These are phyloP conservation scores for Dione juno DNA, from an alignment of 2,888 invertebrate species.

Conservation along the genomic window DNA sequence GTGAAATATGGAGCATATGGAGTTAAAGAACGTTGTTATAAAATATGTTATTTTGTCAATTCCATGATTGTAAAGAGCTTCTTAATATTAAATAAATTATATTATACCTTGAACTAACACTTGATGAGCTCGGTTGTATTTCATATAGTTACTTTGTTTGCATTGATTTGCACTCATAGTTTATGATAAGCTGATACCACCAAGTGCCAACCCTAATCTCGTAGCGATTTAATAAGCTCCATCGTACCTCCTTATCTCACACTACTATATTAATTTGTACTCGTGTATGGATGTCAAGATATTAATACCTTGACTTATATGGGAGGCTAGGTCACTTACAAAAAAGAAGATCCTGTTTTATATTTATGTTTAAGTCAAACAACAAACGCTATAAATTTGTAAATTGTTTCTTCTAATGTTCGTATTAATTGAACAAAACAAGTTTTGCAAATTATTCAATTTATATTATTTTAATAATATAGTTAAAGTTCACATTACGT, in stretches of 20 bases:
- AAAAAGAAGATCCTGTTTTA: constrained; percentile 39
- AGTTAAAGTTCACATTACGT: neutral
- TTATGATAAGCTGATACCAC: constrained; percentile 55
- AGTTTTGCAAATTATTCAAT: constrained; percentile 14
- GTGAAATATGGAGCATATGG: no score
- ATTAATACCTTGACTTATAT: constrained; percentile 36
- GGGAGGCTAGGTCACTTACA: constrained; percentile 38
- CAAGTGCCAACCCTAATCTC: constrained; percentile 51
- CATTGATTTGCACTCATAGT: constrained; percentile 16
- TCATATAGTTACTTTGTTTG: neutral
- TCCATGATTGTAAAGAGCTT: no score
- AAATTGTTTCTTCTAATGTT: neutral
- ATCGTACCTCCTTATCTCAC: constrained; percentile 25
- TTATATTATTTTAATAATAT: constrained; percentile 2
- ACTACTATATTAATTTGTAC: constrained; percentile 36
- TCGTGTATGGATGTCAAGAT: constrained; percentile 31
- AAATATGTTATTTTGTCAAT: no score
- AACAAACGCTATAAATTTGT: neutral
- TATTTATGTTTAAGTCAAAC: constrained; percentile 23
- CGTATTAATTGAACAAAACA: neutral
- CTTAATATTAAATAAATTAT: no score
- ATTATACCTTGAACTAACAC: no score
- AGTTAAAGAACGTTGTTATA: no score
- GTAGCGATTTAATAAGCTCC: constrained; percentile 49
- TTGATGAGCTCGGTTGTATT: constrained; percentile 7